Evolutionary conservation across 1,140 invertebrate species (phyloP).

Genomic region (Ooceraea biroi): DNA sequence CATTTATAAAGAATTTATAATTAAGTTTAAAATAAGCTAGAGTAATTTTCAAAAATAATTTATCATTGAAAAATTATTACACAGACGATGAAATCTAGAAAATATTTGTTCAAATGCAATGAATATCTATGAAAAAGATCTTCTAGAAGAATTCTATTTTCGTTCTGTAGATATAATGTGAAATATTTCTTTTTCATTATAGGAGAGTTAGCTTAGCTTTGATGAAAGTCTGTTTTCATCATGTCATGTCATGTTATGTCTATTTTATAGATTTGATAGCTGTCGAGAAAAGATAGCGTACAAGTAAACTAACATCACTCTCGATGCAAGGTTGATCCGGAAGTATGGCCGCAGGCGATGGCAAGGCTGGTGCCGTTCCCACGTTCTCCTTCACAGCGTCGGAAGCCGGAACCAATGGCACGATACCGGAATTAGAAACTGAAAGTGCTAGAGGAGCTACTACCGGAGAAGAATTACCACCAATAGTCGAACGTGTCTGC

Average conservation of each 20-base stretch:
- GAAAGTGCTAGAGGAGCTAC: conserved; percentile 78
- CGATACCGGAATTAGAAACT: conserved; percentile 73
- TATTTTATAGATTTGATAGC: conserved; percentile 37
- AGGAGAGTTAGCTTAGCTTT: not conserved
- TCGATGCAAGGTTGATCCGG: conserved; percentile 76
- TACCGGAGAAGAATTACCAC: conserved; percentile 79
- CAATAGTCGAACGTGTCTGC: conserved; percentile 69
- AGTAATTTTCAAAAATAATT: too few relatives aligned
- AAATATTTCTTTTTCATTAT: too few relatives aligned
- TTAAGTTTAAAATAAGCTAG: too few relatives aligned
- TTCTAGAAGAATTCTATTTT: too few relatives aligned
- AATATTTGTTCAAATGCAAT: too few relatives aligned
- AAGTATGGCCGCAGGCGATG: conserved; percentile 77
- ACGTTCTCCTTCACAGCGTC: conserved; percentile 81
- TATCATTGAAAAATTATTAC: too few relatives aligned
- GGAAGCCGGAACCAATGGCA: conserved; percentile 71
- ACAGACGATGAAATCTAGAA: too few relatives aligned
- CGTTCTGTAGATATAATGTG: too few relatives aligned
- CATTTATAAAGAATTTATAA: too few relatives aligned
- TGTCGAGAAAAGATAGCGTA: not conserved
- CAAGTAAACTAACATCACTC: conserved; percentile 73
- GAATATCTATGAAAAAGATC: too few relatives aligned
- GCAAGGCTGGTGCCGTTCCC: conserved; percentile 73
- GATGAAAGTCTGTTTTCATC: conserved; percentile 36
- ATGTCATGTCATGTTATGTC: too few relatives aligned